These are phyloP conservation scores for Limnephilus auricula DNA, from an alignment of 2,888 invertebrate genomes.

Conservation along the genomic window DNA sequence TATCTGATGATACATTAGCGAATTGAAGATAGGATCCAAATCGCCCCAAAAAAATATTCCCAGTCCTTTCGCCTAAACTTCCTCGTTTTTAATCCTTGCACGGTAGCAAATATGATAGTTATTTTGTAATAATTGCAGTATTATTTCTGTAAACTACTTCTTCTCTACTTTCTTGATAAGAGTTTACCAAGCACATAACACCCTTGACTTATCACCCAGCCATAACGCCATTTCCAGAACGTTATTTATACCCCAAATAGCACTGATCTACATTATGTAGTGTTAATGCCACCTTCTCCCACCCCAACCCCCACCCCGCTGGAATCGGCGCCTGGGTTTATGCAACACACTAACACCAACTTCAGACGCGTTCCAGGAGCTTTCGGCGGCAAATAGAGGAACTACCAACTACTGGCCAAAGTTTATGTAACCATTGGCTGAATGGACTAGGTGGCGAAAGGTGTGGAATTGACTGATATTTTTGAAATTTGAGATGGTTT, in stretches of 20 bases:
- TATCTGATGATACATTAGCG: no score
- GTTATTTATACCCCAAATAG: constrained; percentile 5
- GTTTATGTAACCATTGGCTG: neutral
- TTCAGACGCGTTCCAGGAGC: neutral
- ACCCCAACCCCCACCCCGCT: no score
- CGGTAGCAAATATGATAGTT: no score
- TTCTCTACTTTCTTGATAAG: neutral
- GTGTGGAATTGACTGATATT: neutral
- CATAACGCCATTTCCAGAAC: neutral
- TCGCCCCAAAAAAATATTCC: no score
- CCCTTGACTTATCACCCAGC: neutral
- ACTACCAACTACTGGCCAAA: neutral
- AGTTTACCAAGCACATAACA: neutral
- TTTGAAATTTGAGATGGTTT: neutral
- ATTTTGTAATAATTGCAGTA: no score
- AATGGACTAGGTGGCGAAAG: neutral
- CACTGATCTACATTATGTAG: neutral
- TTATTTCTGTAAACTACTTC: neutral
- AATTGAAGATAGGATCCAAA: no score
- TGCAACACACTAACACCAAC: neutral
- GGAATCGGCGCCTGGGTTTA: neutral
- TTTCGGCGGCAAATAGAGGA: neutral
- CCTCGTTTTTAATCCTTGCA: no score
- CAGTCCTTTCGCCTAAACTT: no score
- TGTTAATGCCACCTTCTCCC: neutral